A percentile compares a stretch with the other conserved stretches of the same genome.
Evolutionary conservation across 1,140 invertebrate species (phyloP).

Genomic region (Radopholus similis): DNA sequence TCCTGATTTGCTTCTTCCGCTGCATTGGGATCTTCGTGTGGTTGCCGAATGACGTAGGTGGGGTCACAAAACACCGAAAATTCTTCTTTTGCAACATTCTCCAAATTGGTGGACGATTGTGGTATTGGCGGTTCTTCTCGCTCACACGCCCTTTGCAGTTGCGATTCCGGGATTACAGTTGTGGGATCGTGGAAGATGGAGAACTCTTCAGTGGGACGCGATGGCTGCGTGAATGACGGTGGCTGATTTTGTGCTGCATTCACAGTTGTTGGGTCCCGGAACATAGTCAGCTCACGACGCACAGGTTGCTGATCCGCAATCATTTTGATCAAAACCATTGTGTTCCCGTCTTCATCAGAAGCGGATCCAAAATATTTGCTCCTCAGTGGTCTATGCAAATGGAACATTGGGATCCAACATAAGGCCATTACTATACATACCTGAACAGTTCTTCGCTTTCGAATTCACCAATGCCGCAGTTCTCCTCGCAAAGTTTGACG

Average conservation of each 20-base stretch:
- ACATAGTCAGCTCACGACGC: not conserved
- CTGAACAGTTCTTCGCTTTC: conserved; percentile 1
- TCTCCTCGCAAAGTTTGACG: conserved; percentile 4
- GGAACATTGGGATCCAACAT: not conserved
- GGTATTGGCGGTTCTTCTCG: not conserved
- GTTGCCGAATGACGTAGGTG: not conserved
- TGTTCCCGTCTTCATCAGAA: not conserved
- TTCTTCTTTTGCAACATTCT: conserved; percentile 3
- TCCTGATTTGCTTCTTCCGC: not conserved
- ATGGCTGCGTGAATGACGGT: not conserved
- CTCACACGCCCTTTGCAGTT: not conserved
- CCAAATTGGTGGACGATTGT: no score
- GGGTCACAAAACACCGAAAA: conserved; percentile 10
- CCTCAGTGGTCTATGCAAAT: not conserved
- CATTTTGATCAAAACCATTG: not conserved
- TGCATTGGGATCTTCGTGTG: not conserved
- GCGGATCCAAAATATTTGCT: not conserved
- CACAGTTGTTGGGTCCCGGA: not conserved
- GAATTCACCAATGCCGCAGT: not conserved
- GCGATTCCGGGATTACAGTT: not conserved
- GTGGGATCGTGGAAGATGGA: conserved; percentile 1
- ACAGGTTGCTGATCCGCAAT: not conserved
- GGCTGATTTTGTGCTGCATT: not conserved
- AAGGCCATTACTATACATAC: not conserved
- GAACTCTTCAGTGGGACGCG: not conserved